These are phyloP conservation scores for Hyperoplus lanceolatus DNA, from an alignment of 2,797 vertebrate species.

Conservation along the genomic window DNA sequence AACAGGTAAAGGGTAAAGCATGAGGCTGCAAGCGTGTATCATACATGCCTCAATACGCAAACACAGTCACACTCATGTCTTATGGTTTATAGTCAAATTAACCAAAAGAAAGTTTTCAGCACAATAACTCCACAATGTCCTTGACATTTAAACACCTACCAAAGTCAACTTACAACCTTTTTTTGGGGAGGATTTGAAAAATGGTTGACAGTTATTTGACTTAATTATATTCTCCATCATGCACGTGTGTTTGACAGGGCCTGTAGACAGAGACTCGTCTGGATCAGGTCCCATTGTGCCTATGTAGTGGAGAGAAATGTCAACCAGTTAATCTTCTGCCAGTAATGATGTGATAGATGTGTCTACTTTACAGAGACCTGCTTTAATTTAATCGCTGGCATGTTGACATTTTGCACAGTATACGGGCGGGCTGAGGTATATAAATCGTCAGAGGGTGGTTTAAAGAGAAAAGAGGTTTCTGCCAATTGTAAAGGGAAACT, in stretches of 20 bases:
- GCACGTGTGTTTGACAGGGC: constrained; percentile 48
- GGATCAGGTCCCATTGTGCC: constrained; percentile 59
- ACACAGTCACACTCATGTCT: constrained; percentile 17
- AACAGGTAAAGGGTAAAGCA: constrained; percentile 56
- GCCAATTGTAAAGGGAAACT: constrained; percentile 65
- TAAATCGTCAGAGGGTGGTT: constrained; percentile 54
- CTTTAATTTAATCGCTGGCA: constrained; percentile 76
- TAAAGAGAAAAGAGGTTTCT: constrained; percentile 33
- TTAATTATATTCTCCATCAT: constrained; percentile 78
- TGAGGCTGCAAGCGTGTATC: constrained; percentile 15
- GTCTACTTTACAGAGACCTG: constrained; percentile 61
- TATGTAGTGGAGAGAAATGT: constrained; percentile 69
- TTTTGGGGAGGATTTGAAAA: constrained; percentile 3
- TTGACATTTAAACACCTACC: constrained; percentile 56
- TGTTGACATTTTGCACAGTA: constrained; percentile 81
- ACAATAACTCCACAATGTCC: constrained; percentile 59
- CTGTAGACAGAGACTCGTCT: constrained; percentile 55
- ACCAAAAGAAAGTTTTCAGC: constrained; percentile 64
- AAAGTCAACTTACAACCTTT: constrained; percentile 35
- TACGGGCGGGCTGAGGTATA: constrained; percentile 53
- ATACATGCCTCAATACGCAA: constrained; percentile 31
- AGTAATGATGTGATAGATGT: constrained; percentile 74
- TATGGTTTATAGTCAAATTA: constrained; percentile 62
- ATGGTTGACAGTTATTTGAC: constrained; percentile 62
- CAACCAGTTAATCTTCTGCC: constrained; percentile 77